phyloP scores from a whole-genome alignment of 2,797 vertebrate genomes.

The Sebastes iracundus region DNA sequence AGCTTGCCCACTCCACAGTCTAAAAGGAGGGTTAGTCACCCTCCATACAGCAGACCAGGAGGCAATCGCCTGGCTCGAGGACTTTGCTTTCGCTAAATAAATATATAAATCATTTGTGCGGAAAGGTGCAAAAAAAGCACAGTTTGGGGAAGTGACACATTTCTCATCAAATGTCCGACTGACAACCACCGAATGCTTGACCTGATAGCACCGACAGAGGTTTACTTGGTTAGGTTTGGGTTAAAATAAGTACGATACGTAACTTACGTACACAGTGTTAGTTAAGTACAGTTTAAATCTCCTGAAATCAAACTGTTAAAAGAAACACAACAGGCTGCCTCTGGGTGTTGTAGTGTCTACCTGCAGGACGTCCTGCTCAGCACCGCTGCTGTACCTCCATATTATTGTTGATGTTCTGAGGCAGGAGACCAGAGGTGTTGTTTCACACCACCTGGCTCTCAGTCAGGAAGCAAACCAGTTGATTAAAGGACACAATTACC shows the following conservation, averaged over 20 bases:
- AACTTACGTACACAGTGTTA: background rate
- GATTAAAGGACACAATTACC: conserved; percentile 60
- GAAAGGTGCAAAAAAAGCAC: background rate
- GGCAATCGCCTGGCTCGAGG: too few relatives aligned
- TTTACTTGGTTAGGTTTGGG: background rate
- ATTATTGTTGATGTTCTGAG: background rate
- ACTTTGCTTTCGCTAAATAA: too few relatives aligned
- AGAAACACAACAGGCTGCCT: background rate
- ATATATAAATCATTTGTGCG: background rate
- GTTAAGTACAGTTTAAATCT: background rate
- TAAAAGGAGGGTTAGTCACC: too few relatives aligned
- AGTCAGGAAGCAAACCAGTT: conserved; percentile 19
- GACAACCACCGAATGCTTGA: background rate
- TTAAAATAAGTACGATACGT: too few relatives aligned
- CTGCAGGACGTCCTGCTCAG: conserved; percentile 17
- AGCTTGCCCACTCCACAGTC: too few relatives aligned
- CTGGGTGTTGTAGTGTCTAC: background rate
- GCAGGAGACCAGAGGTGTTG: conserved; percentile 22
- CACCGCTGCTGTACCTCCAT: background rate
- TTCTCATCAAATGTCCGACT: too few relatives aligned
- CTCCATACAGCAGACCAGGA: too few relatives aligned
- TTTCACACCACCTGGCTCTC: conserved; percentile 54
- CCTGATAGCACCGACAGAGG: background rate
- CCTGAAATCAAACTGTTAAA: background rate
- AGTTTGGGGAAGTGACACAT: background rate